phyloP scores from a whole-genome alignment of 2,797 vertebrate species.

The Phoxinus dragarum region DNA sequence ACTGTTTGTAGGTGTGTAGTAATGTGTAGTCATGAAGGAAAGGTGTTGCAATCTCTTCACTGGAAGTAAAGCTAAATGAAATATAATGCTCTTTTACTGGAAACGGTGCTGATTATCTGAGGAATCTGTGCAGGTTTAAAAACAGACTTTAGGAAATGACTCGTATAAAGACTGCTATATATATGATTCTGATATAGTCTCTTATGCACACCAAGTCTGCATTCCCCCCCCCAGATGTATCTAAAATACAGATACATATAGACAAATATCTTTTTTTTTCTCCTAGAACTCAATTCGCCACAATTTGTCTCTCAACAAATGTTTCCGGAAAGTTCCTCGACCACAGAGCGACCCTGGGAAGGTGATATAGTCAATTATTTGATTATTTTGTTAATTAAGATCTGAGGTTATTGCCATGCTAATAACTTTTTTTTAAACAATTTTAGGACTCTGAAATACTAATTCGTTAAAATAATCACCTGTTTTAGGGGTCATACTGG shows the following conservation, averaged over 20 bases:
- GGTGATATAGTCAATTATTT: slow-evolving; percentile 75
- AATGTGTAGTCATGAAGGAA: neutral
- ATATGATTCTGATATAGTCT: neutral
- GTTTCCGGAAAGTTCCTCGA: slow-evolving; percentile 96
- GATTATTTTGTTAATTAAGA: neutral
- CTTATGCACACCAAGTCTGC: neutral
- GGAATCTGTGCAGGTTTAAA: neutral
- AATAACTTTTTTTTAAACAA: neutral
- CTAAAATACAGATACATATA: neutral
- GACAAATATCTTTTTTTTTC: slow-evolving; percentile 9
- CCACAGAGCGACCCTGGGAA: slow-evolving; percentile 96
- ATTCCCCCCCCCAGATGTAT: too few relatives aligned
- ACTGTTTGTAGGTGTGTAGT: neutral
- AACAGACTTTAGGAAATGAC: neutral
- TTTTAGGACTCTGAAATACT: neutral
- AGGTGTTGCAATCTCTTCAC: slow-evolving; percentile 5
- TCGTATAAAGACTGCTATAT: neutral
- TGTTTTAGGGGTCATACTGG: slow-evolving; percentile 92
- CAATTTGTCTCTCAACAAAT: slow-evolving; percentile 97
- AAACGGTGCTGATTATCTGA: neutral
- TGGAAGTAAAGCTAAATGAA: neutral
- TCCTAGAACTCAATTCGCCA: slow-evolving; percentile 97
- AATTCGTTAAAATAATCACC: neutral
- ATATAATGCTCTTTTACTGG: neutral
- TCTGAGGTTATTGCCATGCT: neutral